Evolutionary conservation across 1,140 invertebrate genomes (phyloP), one percentile per base, ranked within the genome.

Genomic region (Achatina immaculata): DNA sequence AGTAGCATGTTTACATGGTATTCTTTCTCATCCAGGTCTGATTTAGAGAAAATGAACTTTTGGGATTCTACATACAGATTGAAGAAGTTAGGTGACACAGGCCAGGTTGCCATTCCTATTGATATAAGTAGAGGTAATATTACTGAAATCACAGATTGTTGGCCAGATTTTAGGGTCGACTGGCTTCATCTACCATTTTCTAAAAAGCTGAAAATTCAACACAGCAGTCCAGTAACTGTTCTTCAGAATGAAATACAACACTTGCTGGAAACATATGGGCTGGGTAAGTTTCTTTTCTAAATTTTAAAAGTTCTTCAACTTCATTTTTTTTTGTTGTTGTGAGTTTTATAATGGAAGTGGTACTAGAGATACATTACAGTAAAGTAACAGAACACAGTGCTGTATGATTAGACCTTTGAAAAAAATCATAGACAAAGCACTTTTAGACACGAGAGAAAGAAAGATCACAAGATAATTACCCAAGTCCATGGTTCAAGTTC

Each of bases 61-160:
- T 84, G 77, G 82, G 85, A 88, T 82, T 58, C 36, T n/a, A 78
- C 45, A 34, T 62, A 83, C 58, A 85, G 80, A 81, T 58, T 86
- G 6, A 79, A 83, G 69, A 79, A 66, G 28, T 34, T 86, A 7
- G 65, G 58, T 24, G 66, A 65, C 48, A 73, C 45, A 38, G 73
- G 77, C n/a, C 51, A 66, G 36, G 81, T 88, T 28, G 86, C 85
- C 28, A 83, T 88, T 51, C 87, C 87, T 34, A 48, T 88, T 16
- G 69, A 40, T 48, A 28, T 42, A 24, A 58, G 55, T 55, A 40
- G 65, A 16, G 16, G 21, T 21, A 48, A 45, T 34, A 28, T 62
- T 40, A 36, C 43, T 19, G 14, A 65, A 28, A 19, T 75, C 4
- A 68, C 62, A n/a, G 1, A 31, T 31, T 31, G n/a, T 1, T 28